Conservation (phyloP, 1,140 invertebrate genomes). For the Temnothorax nylanderi region DNA sequence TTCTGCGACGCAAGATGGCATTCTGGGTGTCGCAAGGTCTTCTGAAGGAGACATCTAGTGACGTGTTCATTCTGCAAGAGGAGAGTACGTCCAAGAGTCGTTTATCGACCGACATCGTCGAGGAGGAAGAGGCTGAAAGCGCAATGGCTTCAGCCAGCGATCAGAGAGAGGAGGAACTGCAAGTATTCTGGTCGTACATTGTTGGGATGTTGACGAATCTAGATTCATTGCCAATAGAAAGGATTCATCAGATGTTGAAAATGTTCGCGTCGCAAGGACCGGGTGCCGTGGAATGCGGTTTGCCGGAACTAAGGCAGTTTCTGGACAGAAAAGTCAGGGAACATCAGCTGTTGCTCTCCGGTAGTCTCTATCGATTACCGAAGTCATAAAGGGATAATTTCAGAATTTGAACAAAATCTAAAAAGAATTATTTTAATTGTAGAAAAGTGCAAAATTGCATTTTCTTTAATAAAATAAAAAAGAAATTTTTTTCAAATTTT, state of each 20-base stretch:
- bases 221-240: constrained; percentile 95
- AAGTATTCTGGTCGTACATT: constrained; percentile 98
- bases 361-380: constrained; percentile 95
- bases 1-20: constrained; percentile 93
- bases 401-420: no score
- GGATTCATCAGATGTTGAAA: constrained; percentile 98
- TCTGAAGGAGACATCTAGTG: constrained; percentile 90
- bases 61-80: constrained; percentile 93
- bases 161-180: constrained; percentile 96
- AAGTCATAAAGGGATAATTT: constrained; percentile 85
- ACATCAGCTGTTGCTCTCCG: constrained; percentile 93
- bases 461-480: no score
- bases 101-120: constrained; percentile 88
- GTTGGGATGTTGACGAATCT: constrained; percentile 98
- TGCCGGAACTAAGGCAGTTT: constrained; percentile 95
- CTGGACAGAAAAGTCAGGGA: constrained; percentile 97
- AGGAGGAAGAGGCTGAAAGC: constrained; percentile 97
- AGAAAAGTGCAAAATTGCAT: no score
- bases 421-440: no score
- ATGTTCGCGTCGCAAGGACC: constrained; percentile 97
- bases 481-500: no score
- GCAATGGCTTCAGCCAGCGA: constrained; percentile 97
- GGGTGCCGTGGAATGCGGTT: constrained; percentile 93
- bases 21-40: constrained; percentile 97
- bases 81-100: constrained; percentile 87